Conservation (phyloP, 2,797 vertebrate species). For the Lophius americanus region DNA sequence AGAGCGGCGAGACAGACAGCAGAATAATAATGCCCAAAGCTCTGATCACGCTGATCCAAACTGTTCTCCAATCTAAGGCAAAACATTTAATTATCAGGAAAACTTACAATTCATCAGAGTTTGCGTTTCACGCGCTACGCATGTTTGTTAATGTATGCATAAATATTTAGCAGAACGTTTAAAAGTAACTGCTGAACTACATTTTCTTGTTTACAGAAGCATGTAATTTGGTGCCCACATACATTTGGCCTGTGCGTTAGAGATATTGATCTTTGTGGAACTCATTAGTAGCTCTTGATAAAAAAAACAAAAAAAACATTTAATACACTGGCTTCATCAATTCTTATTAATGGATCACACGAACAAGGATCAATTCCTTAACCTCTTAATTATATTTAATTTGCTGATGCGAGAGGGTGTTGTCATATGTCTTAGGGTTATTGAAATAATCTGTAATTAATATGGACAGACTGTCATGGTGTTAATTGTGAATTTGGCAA, state of each 20-base stretch:
- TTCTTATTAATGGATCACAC: slow-evolving; percentile 74
- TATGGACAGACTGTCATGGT: slow-evolving; percentile 51
- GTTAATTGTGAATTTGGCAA: slow-evolving; percentile 48
- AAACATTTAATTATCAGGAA: slow-evolving; percentile 54
- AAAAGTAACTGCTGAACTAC: slow-evolving; percentile 15
- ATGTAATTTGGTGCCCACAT: slow-evolving; percentile 30
- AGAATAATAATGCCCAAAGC: slow-evolving; percentile 54
- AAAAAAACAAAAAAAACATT: slow-evolving; percentile 49
- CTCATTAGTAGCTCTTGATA: slow-evolving; percentile 76
- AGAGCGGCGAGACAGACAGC: slow-evolving; percentile 62
- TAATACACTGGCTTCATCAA: slow-evolving; percentile 78
- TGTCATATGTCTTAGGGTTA: slow-evolving; percentile 54
- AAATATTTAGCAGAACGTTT: slow-evolving; percentile 1
- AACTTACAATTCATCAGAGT: slow-evolving; percentile 2
- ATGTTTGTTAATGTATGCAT: not conserved
- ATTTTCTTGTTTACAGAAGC: slow-evolving; percentile 34
- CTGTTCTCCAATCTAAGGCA: slow-evolving; percentile 42
- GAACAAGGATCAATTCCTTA: slow-evolving; percentile 78
- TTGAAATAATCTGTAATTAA: slow-evolving; percentile 68
- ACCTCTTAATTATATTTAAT: slow-evolving; percentile 79
- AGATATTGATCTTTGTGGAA: slow-evolving; percentile 77
- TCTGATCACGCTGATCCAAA: slow-evolving; percentile 33
- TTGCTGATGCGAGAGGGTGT: slow-evolving; percentile 59
- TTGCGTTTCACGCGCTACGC: slow-evolving; percentile 9
- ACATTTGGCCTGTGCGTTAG: slow-evolving; percentile 60